A percentile compares a stretch with the other conserved stretches of the same genome.
Evolutionary conservation across 2,797 vertebrate species (phyloP).

Genomic region (Pyrrhura leucotis): DNA sequence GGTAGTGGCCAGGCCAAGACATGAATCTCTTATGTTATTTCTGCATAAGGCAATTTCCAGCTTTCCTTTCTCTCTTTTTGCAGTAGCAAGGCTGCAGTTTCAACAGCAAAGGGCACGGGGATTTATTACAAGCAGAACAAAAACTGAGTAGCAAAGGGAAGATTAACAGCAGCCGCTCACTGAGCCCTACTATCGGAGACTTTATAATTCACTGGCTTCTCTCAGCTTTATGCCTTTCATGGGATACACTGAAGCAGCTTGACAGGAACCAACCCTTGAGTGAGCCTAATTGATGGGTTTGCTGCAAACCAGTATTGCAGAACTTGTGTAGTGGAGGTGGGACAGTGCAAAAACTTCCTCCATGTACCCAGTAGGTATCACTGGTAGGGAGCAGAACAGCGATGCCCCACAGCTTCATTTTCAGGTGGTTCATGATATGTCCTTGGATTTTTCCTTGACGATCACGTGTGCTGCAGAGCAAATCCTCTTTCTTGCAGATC

Average conservation of each 20-base stretch:
- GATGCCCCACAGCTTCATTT: background rate
- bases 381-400: fast-evolving
- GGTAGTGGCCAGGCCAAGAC: background rate
- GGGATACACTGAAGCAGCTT: background rate
- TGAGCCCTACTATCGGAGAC: background rate
- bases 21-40: background rate
- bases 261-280: background rate
- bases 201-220: background rate
- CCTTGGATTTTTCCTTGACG: background rate
- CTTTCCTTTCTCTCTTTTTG: background rate
- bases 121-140: constrained; percentile 43
- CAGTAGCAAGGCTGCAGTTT: background rate
- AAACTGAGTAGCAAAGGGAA: background rate
- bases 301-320: background rate
- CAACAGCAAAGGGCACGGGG: background rate
- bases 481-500: background rate
- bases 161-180: constrained; percentile 17
- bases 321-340: background rate
- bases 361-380: fast-evolving
- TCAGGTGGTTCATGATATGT: background rate
- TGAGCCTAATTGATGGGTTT: background rate
- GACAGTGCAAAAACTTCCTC: background rate
- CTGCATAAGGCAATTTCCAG: background rate
- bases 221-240: background rate
- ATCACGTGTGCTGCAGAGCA: background rate